A percentile compares a stretch with the other conserved stretches of the same genome.
Evolutionary conservation across 2,113 vertebrate genomes (phyloP).

Genomic region (Equus przewalskii): DNA sequence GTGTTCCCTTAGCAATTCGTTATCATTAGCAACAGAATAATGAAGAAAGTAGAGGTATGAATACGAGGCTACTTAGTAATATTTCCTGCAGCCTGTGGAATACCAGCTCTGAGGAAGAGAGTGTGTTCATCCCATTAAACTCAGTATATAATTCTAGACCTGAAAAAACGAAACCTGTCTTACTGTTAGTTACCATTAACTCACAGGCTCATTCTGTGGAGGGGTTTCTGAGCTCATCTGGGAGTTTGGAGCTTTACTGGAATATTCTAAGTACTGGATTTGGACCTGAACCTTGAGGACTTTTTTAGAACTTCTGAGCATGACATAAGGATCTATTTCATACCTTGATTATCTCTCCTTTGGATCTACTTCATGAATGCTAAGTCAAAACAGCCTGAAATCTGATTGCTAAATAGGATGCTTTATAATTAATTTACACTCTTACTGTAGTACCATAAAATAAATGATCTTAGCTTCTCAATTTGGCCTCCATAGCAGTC

Average conservation of each 20-base stretch:
- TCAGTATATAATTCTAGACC: not conserved
- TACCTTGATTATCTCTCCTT: not conserved
- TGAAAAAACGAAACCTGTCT: not conserved
- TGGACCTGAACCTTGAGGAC: not conserved
- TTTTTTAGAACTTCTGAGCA: not conserved
- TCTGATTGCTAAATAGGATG: not conserved
- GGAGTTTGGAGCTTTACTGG: not conserved
- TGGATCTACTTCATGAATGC: not conserved
- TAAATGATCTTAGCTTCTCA: slow-evolving; percentile 65
- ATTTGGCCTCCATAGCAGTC: slow-evolving; percentile 61
- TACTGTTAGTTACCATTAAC: not conserved
- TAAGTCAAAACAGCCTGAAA: not conserved
- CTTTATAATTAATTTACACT: slow-evolving; percentile 17
- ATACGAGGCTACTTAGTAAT: not conserved
- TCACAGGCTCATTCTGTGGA: not conserved
- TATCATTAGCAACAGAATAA: slow-evolving; percentile 6
- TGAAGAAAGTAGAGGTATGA: not conserved
- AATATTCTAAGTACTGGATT: not conserved
- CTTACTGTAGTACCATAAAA: not conserved
- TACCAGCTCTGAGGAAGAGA: not conserved
- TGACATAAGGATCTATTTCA: not conserved
- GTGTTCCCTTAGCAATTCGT: not conserved
- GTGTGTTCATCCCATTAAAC: not conserved
- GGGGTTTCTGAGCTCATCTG: not conserved
- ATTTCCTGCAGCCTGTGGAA: not conserved